Evolutionary conservation across 2,113 vertebrate genomes (phyloP), one percentile per base, ranked within the genome.

Genomic region (Ophthalmolycus amberensis): DNA sequence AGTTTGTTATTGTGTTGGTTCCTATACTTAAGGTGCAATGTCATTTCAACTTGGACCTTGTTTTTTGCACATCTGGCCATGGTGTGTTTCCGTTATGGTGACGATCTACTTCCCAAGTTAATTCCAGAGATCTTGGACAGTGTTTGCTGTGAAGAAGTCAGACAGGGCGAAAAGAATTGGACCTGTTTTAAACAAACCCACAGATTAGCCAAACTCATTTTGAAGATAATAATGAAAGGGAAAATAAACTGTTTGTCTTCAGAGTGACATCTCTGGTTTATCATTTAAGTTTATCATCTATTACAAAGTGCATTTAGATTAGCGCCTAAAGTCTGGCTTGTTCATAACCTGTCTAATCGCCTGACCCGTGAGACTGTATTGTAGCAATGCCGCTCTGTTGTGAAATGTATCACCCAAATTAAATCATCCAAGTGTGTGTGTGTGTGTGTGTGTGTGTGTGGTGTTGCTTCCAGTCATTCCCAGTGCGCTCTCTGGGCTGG

Each of bases 401-500:
- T 68, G 12, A 70, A 54, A 40, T 40, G 0, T 29, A 29, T 56
- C 16, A 44, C 38, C 9, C 46, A 54, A 22, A 40, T 2, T 0
- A 3, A 20, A 29, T 63, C 12, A 52, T 32, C 34, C 6, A 38
- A 25, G 5, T 71, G 50, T 56, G 22, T 81, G 34, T 67, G n/a
- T 73, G 60, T 40, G 38, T 40, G 38, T 40, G 38, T 40, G 38
- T 40, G 38, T 40, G 38, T 40, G 38, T 40, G 38, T 40, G 9
- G 52, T 79, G 54, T 44, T 42, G 14, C 5, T 69, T 65, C 1
- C 66, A 99, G 98, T 98, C 97, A 18, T 99, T 98, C 0, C 96
- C 97, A 1, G 98, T 99, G 58, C 96, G 96, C 40, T 99, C 98
- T 46, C 93, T 99, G 93, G 98, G 98, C 70, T 99, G 98, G 98